Conservation (phyloP, 2,797 vertebrate genomes). For the Microchirus variegatus region DNA sequence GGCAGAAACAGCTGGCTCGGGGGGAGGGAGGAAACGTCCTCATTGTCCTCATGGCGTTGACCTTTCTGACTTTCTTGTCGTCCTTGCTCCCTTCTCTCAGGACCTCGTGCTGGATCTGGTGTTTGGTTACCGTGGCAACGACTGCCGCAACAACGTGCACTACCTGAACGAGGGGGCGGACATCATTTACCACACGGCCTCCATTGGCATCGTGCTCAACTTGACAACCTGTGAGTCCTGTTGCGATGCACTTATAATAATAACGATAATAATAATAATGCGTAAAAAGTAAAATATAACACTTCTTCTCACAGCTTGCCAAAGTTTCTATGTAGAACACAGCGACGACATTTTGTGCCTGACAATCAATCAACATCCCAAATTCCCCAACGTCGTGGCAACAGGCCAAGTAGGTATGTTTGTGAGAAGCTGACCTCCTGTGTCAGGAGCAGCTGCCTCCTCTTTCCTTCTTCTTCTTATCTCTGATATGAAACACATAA, state of each 20-base stretch:
- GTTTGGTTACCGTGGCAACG: conserved; percentile 97
- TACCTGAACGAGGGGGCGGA: conserved; percentile 98
- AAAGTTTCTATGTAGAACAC: conserved; percentile 99
- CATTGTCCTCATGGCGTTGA: conserved; percentile 70
- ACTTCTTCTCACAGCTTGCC: conserved; percentile 88
- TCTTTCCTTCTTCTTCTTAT: conserved; percentile 35
- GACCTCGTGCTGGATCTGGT: conserved; percentile 95
- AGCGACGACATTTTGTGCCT: conserved; percentile 99
- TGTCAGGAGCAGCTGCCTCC: conserved; percentile 46
- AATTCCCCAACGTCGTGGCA: conserved; percentile 98
- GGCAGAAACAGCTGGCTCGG: conserved; percentile 23
- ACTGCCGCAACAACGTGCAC: conserved; percentile 98
- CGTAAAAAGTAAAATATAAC: too few species aligned
- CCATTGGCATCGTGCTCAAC: conserved; percentile 93
- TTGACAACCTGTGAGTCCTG: conserved; percentile 96
- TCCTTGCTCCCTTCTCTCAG: conserved; percentile 74
- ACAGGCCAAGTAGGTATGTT: conserved; percentile 99
- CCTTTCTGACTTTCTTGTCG: conserved; percentile 58
- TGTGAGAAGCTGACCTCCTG: conserved; percentile 76
- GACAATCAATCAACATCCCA: conserved; percentile 99
- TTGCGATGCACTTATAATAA: too few species aligned
- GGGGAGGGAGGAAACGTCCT: conserved; percentile 39
- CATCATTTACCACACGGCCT: conserved; percentile 97
- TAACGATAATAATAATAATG: too few species aligned
- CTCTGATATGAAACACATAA: not conserved